A percentile compares a stretch with the other conserved stretches of the same genome.
These are phyloP conservation scores for Ichneumoninae sp. DNA, from an alignment of 2,888 invertebrate species.

Conservation along the genomic window DNA sequence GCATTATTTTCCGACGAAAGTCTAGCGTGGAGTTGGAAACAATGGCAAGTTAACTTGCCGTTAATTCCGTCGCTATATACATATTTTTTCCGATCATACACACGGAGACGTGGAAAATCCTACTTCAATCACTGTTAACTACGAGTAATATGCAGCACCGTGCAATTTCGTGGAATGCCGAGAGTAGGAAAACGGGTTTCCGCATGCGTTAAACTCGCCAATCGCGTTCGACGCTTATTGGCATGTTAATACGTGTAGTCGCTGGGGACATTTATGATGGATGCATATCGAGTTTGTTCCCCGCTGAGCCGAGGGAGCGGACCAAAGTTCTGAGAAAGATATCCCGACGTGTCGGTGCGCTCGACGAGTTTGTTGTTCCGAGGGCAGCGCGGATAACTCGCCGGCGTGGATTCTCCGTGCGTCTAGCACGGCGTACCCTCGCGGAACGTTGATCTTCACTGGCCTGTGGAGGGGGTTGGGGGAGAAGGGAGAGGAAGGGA, in stretches of 20 bases:
- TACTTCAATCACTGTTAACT: constrained; percentile 25
- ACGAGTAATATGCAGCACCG: constrained; percentile 34
- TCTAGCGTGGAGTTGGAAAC: neutral
- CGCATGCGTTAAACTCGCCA: constrained; percentile 45
- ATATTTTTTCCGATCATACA: constrained; percentile 10
- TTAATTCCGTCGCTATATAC: neutral
- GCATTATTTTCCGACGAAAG: neutral
- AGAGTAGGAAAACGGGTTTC: constrained; percentile 55
- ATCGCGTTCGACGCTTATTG: constrained; percentile 26
- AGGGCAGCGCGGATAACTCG: constrained; percentile 5
- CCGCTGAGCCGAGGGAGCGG: constrained; percentile 2
- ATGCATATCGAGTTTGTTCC: constrained; percentile 12
- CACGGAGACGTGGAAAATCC: constrained; percentile 25
- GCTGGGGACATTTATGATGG: constrained; percentile 26
- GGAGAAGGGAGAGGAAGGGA: neutral
- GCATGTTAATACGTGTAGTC: constrained; percentile 27
- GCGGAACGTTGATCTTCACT: constrained; percentile 20
- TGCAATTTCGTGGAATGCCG: constrained; percentile 47
- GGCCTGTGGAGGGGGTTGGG: neutral
- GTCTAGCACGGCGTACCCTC: constrained; percentile 1
- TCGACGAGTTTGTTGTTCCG: constrained; percentile 5
- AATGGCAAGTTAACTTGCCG: neutral
- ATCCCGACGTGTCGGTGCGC: constrained; percentile 7
- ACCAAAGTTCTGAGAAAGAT: constrained; percentile 16
- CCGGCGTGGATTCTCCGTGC: constrained; percentile 6